Evolutionary conservation across 2,113 vertebrate genomes (phyloP), one percentile per base, ranked within the genome.

Genomic region (Ammodramus savannarum): DNA sequence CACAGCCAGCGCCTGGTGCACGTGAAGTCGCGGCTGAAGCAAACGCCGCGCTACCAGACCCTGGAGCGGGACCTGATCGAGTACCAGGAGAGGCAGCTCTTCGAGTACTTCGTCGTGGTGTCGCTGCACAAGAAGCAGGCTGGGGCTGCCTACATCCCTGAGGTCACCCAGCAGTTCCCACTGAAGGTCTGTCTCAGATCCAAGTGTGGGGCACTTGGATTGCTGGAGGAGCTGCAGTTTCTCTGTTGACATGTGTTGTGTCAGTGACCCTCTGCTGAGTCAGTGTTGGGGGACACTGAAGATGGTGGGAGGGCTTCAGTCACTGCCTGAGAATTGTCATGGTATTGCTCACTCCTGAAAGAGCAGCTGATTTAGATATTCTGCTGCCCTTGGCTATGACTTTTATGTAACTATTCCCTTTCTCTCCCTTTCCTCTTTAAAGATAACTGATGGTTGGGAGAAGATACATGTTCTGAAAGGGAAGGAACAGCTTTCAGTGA

Each of bases 111-210:
- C 1, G 98, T 99, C 1, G 99, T 99, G 17, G 99, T 99, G 85
- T 99, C 99, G 0, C 97, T 99, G 78, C 99, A 99, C 95, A 99
- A 98, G 97, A 99, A 98, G 93, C 99, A 99, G 95, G 98, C 99
- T 3, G 98, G 99, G 52, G 97, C 98, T 26, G 98, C 98, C 1
- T 99, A 99, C 11, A 87, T 99, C 92, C 99, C 99, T 0, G 99
- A 99, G 58, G 99, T 99, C 96, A 99, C 99, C 19, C 99, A 99
- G 97, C 99, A 99, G 98, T 99, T 99, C 91, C 99, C 99, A 0
- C 87, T 99, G 66, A 99, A 99, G 58, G 25, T 65, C 36, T 80
- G 32, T 32, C 44, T 74, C 1, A 1, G 38, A 1, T 22, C 25
- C n/a, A n/a, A n/a, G 41, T 1, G 0, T 32, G n/a, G 43, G 59